Evolutionary conservation across 2,797 vertebrate genomes (phyloP), one percentile per base, ranked within the genome.

Genomic region (Gastrophryne carolinensis): DNA sequence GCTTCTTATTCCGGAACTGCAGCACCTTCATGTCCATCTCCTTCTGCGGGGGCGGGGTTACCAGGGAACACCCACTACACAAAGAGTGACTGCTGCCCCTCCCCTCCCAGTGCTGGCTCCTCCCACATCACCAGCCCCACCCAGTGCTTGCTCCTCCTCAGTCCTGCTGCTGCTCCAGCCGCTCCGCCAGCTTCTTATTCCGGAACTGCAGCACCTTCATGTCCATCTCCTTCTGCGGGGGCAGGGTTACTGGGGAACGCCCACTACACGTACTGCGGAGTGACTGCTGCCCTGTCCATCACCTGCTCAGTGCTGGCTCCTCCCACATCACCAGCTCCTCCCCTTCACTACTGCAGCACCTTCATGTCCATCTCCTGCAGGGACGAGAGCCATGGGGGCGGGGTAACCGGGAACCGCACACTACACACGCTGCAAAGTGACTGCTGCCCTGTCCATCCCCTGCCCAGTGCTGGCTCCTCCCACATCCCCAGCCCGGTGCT

Each of bases 21-120:
- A 5, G 95, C 97, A 12, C 96, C 95, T 77, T 96, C 95, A 41
- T 93, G 94, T 97, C 96, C 96, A 98, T 96, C 84, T 98, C 96
- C 83, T 98, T 95, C 96, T 98, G 84, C n/a, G 53, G 79, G 27
- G 19, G 19, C 8, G 49, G 17, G 34, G 24, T 5, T n/a, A 21
- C 5, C 11, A 24, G n/a, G n/a, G n/a, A n/a, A n/a, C n/a, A n/a
- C n/a, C n/a, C n/a, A n/a, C n/a, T n/a, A n/a, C n/a, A n/a, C n/a
- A n/a, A n/a, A n/a, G n/a, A n/a, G n/a, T n/a, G n/a, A n/a, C n/a
- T n/a, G n/a, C n/a, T n/a, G n/a, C n/a, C n/a, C n/a, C n/a, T n/a
- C n/a, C n/a, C n/a, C 49, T 1, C 7, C 0, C 9, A 1, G 11
- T 6, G 23, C 8, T 3, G n/a, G 6, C 81, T 97, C 97, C 83